Evolutionary conservation across 1,140 invertebrate species (phyloP), one percentile per base, ranked within the genome.

Genomic region (Dendroctonus ponderosae): DNA sequence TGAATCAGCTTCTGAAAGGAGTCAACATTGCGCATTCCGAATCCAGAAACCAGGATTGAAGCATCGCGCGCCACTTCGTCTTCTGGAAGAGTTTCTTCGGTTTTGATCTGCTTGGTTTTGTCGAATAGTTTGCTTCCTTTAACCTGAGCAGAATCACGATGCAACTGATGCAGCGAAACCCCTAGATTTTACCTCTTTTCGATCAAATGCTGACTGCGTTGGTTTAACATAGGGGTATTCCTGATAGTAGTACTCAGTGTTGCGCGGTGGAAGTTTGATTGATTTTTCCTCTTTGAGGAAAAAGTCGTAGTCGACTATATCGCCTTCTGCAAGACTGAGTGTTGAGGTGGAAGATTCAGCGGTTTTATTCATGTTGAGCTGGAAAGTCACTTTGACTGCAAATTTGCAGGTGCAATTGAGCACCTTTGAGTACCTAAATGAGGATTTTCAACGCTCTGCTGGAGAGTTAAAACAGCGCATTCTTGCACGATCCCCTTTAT

Each of bases 41-140:
- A 74, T 12, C 72, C 72, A 5, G 72, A 68, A 2, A 74, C 66
- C 8, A 74, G 49, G 49, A 74, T 71, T 6, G 70, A 72, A 5
- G 59, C 65, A 54, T 51, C 56, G 5, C 39, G 40, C 12, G 7
- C n/a, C 5, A 41, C 42, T n/a, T 51, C 43, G 44, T 51, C 53
- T 12, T 50, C 7, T 15, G 44, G 2, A 6, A 43, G n/a, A 4
- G 5, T 14, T 11, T 59, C 57, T 37, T 61, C 58, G 8, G 7
- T 39, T 43, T 61, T 51, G 6, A 65, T 14, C 15, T 48, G 37
- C 57, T 63, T 53, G 1, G 11, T 56, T 49, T 49, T 40, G 7
- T 56, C 53, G 42, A 65, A 65, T 12, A 65, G 62, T 49, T 57
- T 49, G 15, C n/a, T 12, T 14, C 39, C 39, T 48, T 46, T 39